Percentiles rank a stretch among this genome's conserved stretches.
phyloP scores from a whole-genome alignment of 35 echinoderm and acorn worm species.

The Stichopus chloronotus region DNA sequence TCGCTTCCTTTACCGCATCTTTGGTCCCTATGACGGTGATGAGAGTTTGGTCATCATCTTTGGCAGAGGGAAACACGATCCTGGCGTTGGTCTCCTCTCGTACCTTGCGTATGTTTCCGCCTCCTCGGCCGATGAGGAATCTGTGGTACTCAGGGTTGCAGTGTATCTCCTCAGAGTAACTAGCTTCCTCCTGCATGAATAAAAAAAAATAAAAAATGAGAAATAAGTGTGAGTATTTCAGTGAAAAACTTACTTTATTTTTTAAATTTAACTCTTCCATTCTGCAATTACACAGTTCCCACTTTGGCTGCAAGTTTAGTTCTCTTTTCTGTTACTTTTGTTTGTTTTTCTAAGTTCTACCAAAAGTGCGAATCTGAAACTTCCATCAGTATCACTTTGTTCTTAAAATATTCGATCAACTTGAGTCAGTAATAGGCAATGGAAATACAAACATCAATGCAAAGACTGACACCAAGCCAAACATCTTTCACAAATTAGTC shows the following conservation, averaged over 20 bases:
- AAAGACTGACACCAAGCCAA: no score
- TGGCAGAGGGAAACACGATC: slow-evolving; percentile 85
- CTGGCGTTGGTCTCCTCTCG: slow-evolving; percentile 91
- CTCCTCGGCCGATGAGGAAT: slow-evolving; percentile 93
- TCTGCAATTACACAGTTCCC: not conserved
- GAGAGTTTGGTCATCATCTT: slow-evolving; percentile 92
- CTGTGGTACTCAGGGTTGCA: slow-evolving; percentile 96
- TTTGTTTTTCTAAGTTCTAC: no score
- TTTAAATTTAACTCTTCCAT: not conserved
- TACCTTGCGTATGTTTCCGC: slow-evolving; percentile 96
- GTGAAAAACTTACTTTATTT: not conserved
- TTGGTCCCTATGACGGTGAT: slow-evolving; percentile 95
- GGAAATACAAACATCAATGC: no score
- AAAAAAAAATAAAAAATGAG: slow-evolving; percentile 1
- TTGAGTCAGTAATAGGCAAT: no score
- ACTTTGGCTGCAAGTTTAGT: no score
- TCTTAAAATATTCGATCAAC: no score
- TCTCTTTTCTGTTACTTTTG: no score
- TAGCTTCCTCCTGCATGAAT: slow-evolving; percentile 78
- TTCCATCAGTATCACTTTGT: no score
- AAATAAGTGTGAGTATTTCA: not conserved
- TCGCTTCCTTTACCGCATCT: slow-evolving; percentile 81
- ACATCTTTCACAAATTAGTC: no score
- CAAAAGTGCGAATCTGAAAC: no score
- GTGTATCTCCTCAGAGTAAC: slow-evolving; percentile 84